Base-by-base conservation (phyloP, 2,113 vertebrate genomes). In the Menura novaehollandiae region DNA sequence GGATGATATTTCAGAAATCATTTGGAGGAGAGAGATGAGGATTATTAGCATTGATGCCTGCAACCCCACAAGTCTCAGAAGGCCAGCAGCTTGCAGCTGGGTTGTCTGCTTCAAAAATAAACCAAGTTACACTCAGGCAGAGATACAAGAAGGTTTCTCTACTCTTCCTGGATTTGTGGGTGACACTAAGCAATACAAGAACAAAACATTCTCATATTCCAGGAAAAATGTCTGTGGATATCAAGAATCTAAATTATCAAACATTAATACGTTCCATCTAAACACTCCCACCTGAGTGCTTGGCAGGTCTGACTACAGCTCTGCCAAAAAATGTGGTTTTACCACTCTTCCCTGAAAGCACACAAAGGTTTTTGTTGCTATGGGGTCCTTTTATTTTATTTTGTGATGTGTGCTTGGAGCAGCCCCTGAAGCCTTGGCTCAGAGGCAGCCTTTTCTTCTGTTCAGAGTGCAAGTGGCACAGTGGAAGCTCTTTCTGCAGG, bases 391-490 rank as follows among this genome's bases (percentile, higher is more conserved):
- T 46, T 32, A 35, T 35, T 76, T 49, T 41, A 22, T 55, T 69
- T 56, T 72, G 37, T 49, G n/a, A 15, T 44, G 4, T 63, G 59
- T 80, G 10, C 59, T 72, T 1, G 1, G 53, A 76, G 13, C 17
- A 55, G n/a, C 5, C 33, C 27, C 58, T 43, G 52, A 68, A 89
- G 35, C 33, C 41, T 53, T 39, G 33, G 13, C 60, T 53, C 27
- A 62, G 69, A 52, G 74, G 26, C n/a, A 78, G 51, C 11, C 2
- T 0, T 60, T 59, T 26, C 41, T n/a, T 62, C 67, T 62, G 51
- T 43, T 46, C 30, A 9, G 12, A 1, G 7, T 21, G 43, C 24
- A 27, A 22, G 51, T 0, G 1, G 19, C 33, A 18, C 39, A 28
- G 85, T 1, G 3, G n/a, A 35, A 64, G 8, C 51, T 47, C 3